Conservation (phyloP, 2,113 vertebrate genomes). For the Coregonus clupeaformis region DNA sequence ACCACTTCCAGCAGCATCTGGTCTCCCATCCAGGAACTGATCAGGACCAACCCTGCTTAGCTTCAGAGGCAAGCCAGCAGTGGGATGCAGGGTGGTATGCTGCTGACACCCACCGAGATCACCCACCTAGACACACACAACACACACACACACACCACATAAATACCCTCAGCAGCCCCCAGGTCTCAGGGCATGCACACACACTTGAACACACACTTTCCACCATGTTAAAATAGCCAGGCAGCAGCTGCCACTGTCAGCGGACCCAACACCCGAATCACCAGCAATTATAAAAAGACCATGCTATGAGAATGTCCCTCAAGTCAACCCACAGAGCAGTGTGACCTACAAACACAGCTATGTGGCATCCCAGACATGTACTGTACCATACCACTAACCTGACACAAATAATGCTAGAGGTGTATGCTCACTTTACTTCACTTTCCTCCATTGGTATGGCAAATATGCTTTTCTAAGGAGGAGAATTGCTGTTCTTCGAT, state of each 20-base stretch:
- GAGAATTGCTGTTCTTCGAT: no score
- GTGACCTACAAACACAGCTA: conserved; percentile 67
- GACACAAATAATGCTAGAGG: neutral
- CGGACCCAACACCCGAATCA: conserved; percentile 47
- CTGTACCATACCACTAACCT: conserved; percentile 25
- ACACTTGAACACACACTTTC: conserved; percentile 46
- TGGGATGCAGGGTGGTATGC: neutral
- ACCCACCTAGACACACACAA: conserved; percentile 1
- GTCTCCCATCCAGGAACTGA: no score
- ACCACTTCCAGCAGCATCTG: no score
- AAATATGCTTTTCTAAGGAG: neutral
- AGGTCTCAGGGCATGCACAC: conserved; percentile 21
- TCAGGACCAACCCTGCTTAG: no score
- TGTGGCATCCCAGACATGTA: conserved; percentile 51
- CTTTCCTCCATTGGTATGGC: neutral
- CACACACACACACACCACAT: neutral
- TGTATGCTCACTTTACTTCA: neutral
- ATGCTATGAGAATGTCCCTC: conserved; percentile 61
- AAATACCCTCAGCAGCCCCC: conserved; percentile 3
- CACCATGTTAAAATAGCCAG: conserved; percentile 71
- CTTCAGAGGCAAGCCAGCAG: no score
- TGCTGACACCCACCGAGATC: conserved; percentile 6
- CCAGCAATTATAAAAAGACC: conserved; percentile 66
- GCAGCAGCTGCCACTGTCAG: conserved; percentile 78
- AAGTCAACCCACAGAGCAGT: conserved; percentile 50